Conservation (phyloP, 2,113 vertebrate genomes). For the Pituophis catenifer region DNA sequence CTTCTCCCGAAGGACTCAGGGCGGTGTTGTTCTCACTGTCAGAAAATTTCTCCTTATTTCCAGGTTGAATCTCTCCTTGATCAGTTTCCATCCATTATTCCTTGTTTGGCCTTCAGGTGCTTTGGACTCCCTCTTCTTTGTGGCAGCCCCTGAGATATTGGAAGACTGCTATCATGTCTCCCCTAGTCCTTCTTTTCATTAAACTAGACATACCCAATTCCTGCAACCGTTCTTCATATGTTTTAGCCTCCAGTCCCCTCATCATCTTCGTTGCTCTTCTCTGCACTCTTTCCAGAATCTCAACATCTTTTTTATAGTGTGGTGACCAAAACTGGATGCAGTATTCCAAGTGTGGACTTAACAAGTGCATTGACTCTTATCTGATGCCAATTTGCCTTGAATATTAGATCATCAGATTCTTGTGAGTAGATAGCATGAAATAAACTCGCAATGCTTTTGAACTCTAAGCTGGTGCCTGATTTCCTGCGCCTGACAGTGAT, state of each 20-base stretch:
- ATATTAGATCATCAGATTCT: not conserved
- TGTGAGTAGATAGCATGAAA: not conserved
- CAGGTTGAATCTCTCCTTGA: no score
- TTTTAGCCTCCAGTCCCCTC: not conserved
- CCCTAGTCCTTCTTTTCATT: no score
- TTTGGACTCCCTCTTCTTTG: no score
- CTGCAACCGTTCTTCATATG: not conserved
- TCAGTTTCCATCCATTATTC: no score
- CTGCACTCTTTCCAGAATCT: not conserved
- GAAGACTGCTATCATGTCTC: no score
- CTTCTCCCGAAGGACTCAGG: no score
- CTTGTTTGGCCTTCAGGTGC: no score
- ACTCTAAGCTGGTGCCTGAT: not conserved
- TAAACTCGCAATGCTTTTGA: not conserved
- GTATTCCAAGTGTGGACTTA: not conserved
- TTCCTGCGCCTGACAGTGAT: not conserved
- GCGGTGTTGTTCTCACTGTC: no score
- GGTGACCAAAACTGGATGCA: not conserved
- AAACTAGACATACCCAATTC: no score
- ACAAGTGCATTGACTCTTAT: not conserved
- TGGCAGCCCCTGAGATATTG: no score
- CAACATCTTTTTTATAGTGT: not conserved
- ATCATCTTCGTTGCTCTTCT: not conserved
- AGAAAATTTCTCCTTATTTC: no score
- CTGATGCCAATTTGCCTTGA: not conserved